Evolutionary conservation across 92 coral and sea anemone species (phyloP).

Genomic region (Actinernus sp.): DNA sequence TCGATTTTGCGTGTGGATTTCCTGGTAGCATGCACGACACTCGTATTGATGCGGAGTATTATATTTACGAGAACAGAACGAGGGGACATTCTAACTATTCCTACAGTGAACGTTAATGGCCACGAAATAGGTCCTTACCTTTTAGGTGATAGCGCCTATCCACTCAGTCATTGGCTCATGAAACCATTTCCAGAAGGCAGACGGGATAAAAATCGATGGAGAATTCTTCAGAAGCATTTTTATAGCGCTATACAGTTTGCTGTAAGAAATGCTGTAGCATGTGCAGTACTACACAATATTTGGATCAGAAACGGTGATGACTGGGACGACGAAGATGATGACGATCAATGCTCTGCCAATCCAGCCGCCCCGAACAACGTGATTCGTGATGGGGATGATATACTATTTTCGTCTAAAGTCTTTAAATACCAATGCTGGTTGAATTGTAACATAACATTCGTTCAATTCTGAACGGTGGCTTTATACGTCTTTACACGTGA

Average conservation of each 20-base stretch:
- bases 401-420: no score
- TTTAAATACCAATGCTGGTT: neutral
- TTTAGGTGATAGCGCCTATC: conserved; percentile 25
- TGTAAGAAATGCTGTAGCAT: conserved; percentile 53
- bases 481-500: no score
- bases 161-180: conserved; percentile 17
- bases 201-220: conserved; percentile 36
- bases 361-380: conserved; percentile 32
- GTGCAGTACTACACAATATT: conserved; percentile 57
- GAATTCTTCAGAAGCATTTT: no score
- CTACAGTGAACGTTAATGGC: conserved; percentile 2
- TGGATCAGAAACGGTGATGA: conserved; percentile 51
- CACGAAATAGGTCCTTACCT: conserved; percentile 12
- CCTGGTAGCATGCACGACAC: conserved; percentile 18
- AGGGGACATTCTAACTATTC: neutral
- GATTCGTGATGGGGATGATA: conserved; percentile 53
- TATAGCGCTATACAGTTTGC: conserved; percentile 38
- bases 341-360: conserved; percentile 31
- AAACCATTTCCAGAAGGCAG: conserved; percentile 37
- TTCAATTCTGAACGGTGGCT: neutral
- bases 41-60: neutral
- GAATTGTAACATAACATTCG: conserved; percentile 8
- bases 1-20: conserved; percentile 15
- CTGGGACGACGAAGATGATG: conserved; percentile 38
- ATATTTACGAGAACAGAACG: neutral